Percentiles rank a stretch among this genome's conserved stretches.
Evolutionary conservation across 2,888 invertebrate genomes (phyloP).

Genomic region (Lithophane socia): DNA sequence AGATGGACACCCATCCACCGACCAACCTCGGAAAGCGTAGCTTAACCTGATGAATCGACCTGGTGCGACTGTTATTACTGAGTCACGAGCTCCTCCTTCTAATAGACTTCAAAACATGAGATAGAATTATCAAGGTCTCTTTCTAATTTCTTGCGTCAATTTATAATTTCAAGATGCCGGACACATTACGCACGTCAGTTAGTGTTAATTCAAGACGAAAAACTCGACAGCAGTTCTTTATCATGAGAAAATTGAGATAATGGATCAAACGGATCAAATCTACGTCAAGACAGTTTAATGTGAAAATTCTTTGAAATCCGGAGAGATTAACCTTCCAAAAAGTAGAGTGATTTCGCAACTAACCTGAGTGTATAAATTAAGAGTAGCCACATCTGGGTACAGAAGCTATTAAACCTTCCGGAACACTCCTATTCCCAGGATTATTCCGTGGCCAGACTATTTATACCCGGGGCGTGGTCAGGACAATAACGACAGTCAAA

Average conservation of each 20-base stretch:
- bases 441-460: slow-evolving; percentile 69
- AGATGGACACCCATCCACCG: too few relatives aligned
- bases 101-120: slow-evolving; percentile 16
- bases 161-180: slow-evolving; percentile 30
- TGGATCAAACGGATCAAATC: slow-evolving; percentile 46
- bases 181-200: slow-evolving; percentile 31
- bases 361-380: slow-evolving; percentile 28
- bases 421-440: slow-evolving; percentile 63
- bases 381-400: slow-evolving; percentile 34
- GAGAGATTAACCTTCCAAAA: neutral
- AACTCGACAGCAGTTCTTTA: slow-evolving; percentile 21
- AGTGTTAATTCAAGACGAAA: slow-evolving; percentile 40
- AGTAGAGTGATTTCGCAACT: slow-evolving; percentile 31
- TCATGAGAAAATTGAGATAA: slow-evolving; percentile 29
- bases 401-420: slow-evolving; percentile 55
- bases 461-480: slow-evolving; percentile 76
- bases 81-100: too few relatives aligned
- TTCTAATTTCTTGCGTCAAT: slow-evolving; percentile 28
- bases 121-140: slow-evolving; percentile 8
- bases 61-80: too few relatives aligned
- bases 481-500: slow-evolving; percentile 80
- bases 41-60: too few relatives aligned
- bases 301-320: slow-evolving; percentile 33
- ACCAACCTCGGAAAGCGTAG: too few relatives aligned
- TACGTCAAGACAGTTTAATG: slow-evolving; percentile 51